A percentile compares a stretch with the other conserved stretches of the same genome.
These are phyloP conservation scores for Solea senegalensis DNA, from an alignment of 2,113 vertebrate genomes.

Conservation along the genomic window DNA sequence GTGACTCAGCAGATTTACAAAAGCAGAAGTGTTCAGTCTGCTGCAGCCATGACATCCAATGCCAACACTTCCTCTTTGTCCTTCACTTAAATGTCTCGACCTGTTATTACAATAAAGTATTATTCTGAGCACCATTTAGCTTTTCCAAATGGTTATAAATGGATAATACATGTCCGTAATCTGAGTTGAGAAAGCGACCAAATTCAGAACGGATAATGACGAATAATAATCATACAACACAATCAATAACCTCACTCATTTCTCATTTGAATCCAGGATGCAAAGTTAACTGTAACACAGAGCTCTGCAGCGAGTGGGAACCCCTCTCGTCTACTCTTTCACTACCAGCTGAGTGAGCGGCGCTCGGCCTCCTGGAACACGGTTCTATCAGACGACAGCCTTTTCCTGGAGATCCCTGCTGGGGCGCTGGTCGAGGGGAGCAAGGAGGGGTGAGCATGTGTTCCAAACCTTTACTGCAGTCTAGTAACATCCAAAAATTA, in stretches of 20 bases:
- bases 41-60: too few species aligned
- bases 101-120: too few species aligned
- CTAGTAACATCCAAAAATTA: too few species aligned
- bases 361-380: constrained; percentile 92
- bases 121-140: too few species aligned
- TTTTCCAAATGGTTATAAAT: too few species aligned
- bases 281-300: constrained; percentile 94
- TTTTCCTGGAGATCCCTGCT: constrained; percentile 94
- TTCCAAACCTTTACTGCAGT: background rate
- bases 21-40: background rate
- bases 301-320: constrained; percentile 85
- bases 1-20: background rate
- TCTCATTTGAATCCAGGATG: constrained; percentile 79
- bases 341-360: constrained; percentile 92
- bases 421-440: constrained; percentile 92
- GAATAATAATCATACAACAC: background rate
- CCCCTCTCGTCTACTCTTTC: constrained; percentile 89
- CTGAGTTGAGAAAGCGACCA: too few species aligned
- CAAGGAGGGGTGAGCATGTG: constrained; percentile 90
- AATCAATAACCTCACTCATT: background rate
- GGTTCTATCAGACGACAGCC: constrained; percentile 87
- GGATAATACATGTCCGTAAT: too few species aligned
- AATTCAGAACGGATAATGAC: too few species aligned
- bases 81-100: too few species aligned
- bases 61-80: too few species aligned